These are phyloP conservation scores for Drosophila ezoana DNA, from an alignment of 2,888 invertebrate genomes.

Conservation along the genomic window DNA sequence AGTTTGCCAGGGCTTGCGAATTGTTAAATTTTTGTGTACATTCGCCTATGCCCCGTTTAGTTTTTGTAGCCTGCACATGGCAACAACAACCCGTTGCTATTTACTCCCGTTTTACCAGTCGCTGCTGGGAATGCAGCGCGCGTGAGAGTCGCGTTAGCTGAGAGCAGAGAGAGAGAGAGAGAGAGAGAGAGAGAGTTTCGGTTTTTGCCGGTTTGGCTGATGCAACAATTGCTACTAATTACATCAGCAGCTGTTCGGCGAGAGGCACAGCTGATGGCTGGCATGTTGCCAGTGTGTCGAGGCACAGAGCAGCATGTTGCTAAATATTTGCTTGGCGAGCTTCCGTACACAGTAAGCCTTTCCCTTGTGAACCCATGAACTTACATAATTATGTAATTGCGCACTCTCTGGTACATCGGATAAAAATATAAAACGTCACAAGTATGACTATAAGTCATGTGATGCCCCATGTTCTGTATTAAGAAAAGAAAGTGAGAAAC, in stretches of 20 bases:
- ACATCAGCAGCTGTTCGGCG: constrained; percentile 57
- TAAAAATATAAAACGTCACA: neutral
- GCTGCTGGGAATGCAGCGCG: constrained; percentile 26
- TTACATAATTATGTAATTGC: constrained; percentile 1
- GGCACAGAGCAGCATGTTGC: constrained; percentile 47
- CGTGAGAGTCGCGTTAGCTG: constrained; percentile 22
- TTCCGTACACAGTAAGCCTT: neutral
- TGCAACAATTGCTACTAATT: constrained; percentile 68
- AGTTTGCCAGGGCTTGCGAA: neutral
- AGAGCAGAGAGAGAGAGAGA: neutral
- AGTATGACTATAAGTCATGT: constrained; percentile 1
- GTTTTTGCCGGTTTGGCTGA: constrained; percentile 59
- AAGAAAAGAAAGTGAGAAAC: neutral
- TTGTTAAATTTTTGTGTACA: constrained; percentile 8
- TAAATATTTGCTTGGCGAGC: neutral
- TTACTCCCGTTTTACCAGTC: neutral
- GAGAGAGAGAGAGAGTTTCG: constrained; percentile 3
- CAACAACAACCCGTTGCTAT: neutral
- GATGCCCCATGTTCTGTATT: neutral
- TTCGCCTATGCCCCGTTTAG: constrained; percentile 4
- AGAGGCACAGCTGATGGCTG: constrained; percentile 48
- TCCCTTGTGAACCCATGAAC: constrained; percentile 1
- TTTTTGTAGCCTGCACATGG: constrained; percentile 26
- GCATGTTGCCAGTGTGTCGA: constrained; percentile 38
- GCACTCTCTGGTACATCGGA: neutral